Evolutionary conservation across 2,113 vertebrate species (phyloP).

Genomic region (Apteryx mantelli): DNA sequence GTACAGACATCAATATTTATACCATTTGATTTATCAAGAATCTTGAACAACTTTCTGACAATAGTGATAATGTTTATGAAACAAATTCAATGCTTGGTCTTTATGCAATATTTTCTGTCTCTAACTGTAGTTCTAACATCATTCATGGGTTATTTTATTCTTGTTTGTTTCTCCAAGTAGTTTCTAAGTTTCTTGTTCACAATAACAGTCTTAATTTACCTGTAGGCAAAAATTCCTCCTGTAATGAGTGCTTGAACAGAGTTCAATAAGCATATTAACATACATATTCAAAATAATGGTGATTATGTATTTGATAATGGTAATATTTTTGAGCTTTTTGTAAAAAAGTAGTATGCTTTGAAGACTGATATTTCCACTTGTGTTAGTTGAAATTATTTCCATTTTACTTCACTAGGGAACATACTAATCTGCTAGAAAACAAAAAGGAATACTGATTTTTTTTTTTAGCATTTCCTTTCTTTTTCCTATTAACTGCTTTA

Average conservation of each 20-base stretch:
- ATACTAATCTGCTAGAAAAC: background rate
- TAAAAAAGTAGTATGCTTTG: background rate
- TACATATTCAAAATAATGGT: background rate
- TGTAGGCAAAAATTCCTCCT: background rate
- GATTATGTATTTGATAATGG: background rate
- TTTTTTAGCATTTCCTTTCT: background rate
- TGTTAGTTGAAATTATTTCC: background rate
- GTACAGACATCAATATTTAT: background rate
- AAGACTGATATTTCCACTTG: background rate
- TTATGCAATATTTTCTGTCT: background rate
- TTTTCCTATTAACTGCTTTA: background rate
- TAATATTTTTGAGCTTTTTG: background rate
- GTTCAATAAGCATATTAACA: background rate
- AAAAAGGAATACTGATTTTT: background rate
- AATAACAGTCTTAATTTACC: background rate
- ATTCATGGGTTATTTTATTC: background rate
- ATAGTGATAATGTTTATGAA: no score
- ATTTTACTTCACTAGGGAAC: background rate
- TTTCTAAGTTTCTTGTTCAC: background rate
- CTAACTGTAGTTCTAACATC: background rate
- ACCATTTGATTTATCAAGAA: background rate
- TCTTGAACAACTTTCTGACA: background rate
- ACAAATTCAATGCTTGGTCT: no score
- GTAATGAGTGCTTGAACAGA: background rate
- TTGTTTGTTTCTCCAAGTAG: background rate